phyloP scores from a whole-genome alignment of 2,797 vertebrate species.

The Zenarchopterus dispar region DNA sequence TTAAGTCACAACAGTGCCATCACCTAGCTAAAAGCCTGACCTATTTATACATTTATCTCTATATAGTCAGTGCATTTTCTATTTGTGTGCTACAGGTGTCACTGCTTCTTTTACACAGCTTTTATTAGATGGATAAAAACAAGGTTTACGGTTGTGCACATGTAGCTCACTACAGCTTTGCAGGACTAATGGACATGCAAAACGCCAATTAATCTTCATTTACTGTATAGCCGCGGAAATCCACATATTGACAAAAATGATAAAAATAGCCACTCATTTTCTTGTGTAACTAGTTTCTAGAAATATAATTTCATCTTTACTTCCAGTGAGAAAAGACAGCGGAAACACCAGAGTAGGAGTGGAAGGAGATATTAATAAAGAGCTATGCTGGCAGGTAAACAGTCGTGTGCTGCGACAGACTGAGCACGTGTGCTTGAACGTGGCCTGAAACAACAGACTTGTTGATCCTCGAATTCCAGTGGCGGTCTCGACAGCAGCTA shows the following conservation, averaged over 20 bases:
- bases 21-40: too few species aligned
- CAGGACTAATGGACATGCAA: neutral
- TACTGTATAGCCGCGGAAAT: neutral
- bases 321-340: slow-evolving; percentile 29
- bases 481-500: slow-evolving; percentile 62
- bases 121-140: too few species aligned
- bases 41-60: too few species aligned
- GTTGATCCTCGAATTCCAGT: slow-evolving; percentile 67
- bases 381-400: slow-evolving; percentile 53
- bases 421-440: slow-evolving; percentile 9
- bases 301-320: slow-evolving; percentile 27
- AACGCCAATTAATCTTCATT: neutral
- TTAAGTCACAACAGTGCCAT: too few species aligned
- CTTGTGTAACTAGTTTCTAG: slow-evolving; percentile 6
- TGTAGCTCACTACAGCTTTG: neutral
- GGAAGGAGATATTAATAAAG: slow-evolving; percentile 42
- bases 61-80: too few species aligned
- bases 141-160: too few species aligned
- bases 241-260: slow-evolving; percentile 1
- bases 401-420: slow-evolving; percentile 21
- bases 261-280: slow-evolving; percentile 22
- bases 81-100: too few species aligned
- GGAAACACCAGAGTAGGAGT: neutral
- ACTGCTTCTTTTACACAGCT: too few species aligned
- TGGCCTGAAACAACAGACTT: slow-evolving; percentile 33